These are phyloP conservation scores for Pteromalus puparum DNA, from an alignment of 1,140 invertebrate genomes.

Conservation along the genomic window DNA sequence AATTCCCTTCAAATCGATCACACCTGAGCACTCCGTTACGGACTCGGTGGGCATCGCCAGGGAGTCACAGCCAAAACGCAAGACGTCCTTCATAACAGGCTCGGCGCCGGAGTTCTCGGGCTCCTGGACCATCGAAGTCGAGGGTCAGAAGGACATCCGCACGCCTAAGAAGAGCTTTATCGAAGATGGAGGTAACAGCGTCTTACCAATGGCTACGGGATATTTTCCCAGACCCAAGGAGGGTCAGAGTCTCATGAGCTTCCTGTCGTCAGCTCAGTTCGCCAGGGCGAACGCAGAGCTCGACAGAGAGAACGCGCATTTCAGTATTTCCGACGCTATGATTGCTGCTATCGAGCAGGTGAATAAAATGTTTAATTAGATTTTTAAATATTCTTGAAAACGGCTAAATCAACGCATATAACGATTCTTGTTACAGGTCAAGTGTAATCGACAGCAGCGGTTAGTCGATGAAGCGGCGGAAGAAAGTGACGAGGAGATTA, in stretches of 20 bases:
- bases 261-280: conserved; percentile 84
- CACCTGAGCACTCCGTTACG: background rate
- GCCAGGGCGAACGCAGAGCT: conserved; percentile 84
- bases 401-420: background rate
- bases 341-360: conserved; percentile 89
- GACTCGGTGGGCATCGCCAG: conserved; percentile 38
- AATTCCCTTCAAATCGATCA: background rate
- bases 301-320: conserved; percentile 92
- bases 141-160: conserved; percentile 77
- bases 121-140: conserved; percentile 63
- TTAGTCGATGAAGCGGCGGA: conserved; percentile 75
- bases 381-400: too few species aligned
- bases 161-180: conserved; percentile 79
- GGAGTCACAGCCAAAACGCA: conserved; percentile 43
- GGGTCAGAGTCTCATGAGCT: conserved; percentile 85
- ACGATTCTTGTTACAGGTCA: conserved; percentile 63
- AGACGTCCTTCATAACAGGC: conserved; percentile 56
- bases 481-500: conserved; percentile 84
- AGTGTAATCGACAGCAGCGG: conserved; percentile 72
- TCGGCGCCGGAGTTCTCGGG: conserved; percentile 66
- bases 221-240: conserved; percentile 80
- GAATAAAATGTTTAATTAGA: too few species aligned
- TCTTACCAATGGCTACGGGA: conserved; percentile 77
- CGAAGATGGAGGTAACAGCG: conserved; percentile 78
- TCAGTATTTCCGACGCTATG: conserved; percentile 89